Base-by-base conservation (phyloP, 1,140 invertebrate species). In the Cardiocondyla obscurior region DNA sequence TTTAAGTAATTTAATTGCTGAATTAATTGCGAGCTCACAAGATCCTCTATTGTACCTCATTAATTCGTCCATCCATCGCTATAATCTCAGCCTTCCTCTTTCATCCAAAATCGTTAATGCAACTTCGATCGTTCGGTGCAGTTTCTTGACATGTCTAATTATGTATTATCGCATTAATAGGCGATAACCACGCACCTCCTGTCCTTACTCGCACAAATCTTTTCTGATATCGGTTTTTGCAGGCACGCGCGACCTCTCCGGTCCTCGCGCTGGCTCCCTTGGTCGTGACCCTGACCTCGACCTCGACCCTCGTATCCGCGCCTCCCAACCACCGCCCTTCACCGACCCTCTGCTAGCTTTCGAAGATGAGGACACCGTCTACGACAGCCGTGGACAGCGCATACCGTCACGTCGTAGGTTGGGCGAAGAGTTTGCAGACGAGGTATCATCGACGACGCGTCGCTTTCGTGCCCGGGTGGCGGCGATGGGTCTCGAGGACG, bases 241-340 rank as follows among this genome's bases (percentile, higher is more conserved):
- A 94, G 93, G 93, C 76, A 92, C 90, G 84, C 93, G 93, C 74
- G 93, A 93, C 84, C 91, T 93, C 44, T 90, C 92, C 62, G 93
- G 92, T 82, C 88, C 91, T 77, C 91, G 92, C 53, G 87, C 90
- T 44, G 87, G 87, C 76, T 84, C 88, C 84, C 85, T 91, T 12
- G 92, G 90, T 19, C 92, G 90, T 82, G 92, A 93, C 85, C 88
- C 90, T 85, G 93, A 94, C 88, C 87, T 91, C 39, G 93, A 94
- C 55, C 87, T 88, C 76, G 93, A 93, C 60, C 79, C 89, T 58
- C 89, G 88, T 76, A 83, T 88, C 69, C 90, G 90, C 39, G 49
- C 74, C 57, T 86, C 72, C 62, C 88, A 64, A 58, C 49, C 86
- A 87, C 67, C 83, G 72, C 53, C 84, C 19, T 28, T 69, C 49